phyloP scores from a whole-genome alignment of 2,888 invertebrate species.

The Ypsolopha scabrella region DNA sequence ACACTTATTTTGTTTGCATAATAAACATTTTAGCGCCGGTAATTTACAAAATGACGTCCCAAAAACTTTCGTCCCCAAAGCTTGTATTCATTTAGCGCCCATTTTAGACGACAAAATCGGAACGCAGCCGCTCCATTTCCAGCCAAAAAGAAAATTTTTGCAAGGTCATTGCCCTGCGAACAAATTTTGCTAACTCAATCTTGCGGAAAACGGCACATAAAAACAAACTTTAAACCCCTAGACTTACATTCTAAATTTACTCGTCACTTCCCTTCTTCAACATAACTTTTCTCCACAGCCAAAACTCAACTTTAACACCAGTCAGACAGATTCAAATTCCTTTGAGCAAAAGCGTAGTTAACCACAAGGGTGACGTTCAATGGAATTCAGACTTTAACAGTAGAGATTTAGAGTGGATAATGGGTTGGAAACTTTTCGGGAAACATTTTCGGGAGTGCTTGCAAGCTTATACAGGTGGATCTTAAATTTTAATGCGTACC shows the following conservation, averaged over 20 bases:
- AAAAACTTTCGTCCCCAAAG: too few species aligned
- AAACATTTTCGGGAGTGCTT: neutral
- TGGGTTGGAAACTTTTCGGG: neutral
- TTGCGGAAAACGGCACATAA: neutral
- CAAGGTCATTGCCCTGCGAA: neutral
- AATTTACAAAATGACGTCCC: too few species aligned
- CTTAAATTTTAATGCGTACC: neutral
- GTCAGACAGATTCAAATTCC: neutral
- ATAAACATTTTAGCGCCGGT: too few species aligned
- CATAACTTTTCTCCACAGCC: neutral
- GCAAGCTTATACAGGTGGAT: neutral
- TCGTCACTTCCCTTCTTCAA: neutral
- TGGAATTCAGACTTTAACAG: neutral
- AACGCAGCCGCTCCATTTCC: neutral
- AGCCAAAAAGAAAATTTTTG: neutral
- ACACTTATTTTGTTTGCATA: neutral
- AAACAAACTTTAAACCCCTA: neutral
- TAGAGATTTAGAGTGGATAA: neutral
- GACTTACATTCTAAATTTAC: neutral
- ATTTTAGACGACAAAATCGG: too few species aligned
- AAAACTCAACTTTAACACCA: neutral
- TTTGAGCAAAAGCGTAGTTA: neutral
- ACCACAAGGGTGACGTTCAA: neutral
- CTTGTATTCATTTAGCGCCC: too few species aligned
- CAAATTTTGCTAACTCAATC: neutral